Percentiles rank a stretch among this genome's conserved stretches.
Conservation (phyloP, 2,888 invertebrate species). For the Palloptera scutellata region DNA sequence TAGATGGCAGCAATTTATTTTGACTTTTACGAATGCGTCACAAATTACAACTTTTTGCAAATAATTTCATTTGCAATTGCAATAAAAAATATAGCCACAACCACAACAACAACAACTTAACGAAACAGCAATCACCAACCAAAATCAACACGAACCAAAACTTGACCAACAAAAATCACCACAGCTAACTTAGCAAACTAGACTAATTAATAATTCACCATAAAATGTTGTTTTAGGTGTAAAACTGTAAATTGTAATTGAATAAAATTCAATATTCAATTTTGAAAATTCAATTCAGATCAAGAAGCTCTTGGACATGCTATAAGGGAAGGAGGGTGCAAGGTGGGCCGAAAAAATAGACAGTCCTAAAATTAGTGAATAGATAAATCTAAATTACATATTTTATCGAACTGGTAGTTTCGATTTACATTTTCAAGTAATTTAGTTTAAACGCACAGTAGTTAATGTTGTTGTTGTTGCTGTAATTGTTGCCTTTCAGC, state of each 20-base stretch:
- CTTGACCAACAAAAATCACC: constrained; percentile 16
- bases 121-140: constrained; percentile 24
- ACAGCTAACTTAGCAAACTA: constrained; percentile 23
- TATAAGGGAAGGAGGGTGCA: too few relatives aligned
- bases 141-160: constrained; percentile 24
- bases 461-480: background rate
- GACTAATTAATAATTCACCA: constrained; percentile 29
- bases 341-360: too few relatives aligned
- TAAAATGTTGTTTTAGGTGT: constrained; percentile 34
- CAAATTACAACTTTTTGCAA: constrained; percentile 25
- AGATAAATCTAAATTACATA: too few relatives aligned
- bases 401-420: too few relatives aligned
- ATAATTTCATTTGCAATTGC: constrained; percentile 4
- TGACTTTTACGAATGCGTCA: constrained; percentile 30
- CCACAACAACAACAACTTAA: constrained; percentile 30
- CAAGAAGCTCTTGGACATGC: background rate
- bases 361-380: too few relatives aligned
- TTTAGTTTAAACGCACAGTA: too few relatives aligned
- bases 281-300: constrained; percentile 10
- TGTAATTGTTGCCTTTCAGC: constrained; percentile 25
- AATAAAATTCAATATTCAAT: constrained; percentile 39
- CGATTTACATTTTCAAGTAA: too few relatives aligned
- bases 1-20: constrained; percentile 22
- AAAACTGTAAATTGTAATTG: constrained; percentile 39
- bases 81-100: constrained; percentile 33